phyloP scores from a whole-genome alignment of 2,888 invertebrate species.

The Drosophila kambysellisi region DNA sequence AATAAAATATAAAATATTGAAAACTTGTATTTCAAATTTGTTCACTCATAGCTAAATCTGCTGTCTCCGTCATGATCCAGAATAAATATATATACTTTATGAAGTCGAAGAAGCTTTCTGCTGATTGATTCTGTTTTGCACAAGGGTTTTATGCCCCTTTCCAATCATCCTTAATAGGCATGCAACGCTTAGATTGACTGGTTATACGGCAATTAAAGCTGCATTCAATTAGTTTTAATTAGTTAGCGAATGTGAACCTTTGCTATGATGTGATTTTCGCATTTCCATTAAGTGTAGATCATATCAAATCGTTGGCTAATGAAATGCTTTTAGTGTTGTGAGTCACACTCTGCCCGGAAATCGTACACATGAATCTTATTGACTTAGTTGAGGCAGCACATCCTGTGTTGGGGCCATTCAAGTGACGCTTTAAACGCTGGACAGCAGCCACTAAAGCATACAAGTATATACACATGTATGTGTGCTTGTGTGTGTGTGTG shows the following conservation, averaged over 20 bases:
- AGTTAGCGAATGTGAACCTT: background rate
- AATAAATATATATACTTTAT: background rate
- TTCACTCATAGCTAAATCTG: no score
- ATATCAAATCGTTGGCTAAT: background rate
- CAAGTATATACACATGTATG: conserved; percentile 1
- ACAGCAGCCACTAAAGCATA: conserved; percentile 15
- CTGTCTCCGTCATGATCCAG: background rate
- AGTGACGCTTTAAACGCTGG: conserved; percentile 31
- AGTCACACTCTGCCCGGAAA: background rate
- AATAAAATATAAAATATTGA: background rate
- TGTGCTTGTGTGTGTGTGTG: background rate
- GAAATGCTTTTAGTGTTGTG: background rate
- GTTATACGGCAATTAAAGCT: background rate
- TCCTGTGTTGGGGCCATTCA: conserved; percentile 36
- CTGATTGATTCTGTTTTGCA: background rate
- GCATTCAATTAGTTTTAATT: background rate
- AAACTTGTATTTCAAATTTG: background rate
- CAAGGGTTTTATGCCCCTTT: background rate
- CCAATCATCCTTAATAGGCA: background rate
- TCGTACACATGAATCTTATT: conserved; percentile 1
- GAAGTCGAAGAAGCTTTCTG: background rate
- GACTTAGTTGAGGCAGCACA: conserved; percentile 11
- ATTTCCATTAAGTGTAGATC: background rate
- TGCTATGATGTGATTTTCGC: no score
- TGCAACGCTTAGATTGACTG: background rate